Conservation (phyloP, 2,797 vertebrate species). For the Oreochromis grahami region DNA sequence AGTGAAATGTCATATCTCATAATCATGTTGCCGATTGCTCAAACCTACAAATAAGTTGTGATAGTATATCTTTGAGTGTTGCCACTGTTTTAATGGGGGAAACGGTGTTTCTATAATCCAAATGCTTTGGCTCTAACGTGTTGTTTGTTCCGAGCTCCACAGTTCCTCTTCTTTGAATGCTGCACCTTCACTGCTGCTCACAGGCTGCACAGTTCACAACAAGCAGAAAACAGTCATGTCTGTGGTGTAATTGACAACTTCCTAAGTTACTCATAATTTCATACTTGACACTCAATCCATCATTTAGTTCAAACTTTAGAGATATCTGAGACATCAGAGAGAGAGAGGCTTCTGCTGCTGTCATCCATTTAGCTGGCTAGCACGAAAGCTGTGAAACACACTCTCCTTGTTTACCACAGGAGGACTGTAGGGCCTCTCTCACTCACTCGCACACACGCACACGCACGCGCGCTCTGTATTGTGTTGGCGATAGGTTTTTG, state of each 20-base stretch:
- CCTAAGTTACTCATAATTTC: conserved; percentile 19
- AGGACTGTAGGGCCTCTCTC: conserved; percentile 3
- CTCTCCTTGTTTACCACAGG: conserved; percentile 25
- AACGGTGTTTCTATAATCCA: conserved; percentile 27
- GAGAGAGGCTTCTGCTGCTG: background rate
- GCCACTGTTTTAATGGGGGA: conserved; percentile 23
- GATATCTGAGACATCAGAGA: background rate
- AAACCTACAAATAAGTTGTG: conserved; percentile 20
- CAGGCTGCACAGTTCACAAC: background rate
- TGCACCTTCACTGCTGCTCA: background rate
- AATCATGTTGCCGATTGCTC: conserved; percentile 25
- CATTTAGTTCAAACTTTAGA: conserved; percentile 3
- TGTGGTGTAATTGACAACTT: conserved; percentile 4
- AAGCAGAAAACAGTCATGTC: background rate
- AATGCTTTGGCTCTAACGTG: conserved; percentile 3
- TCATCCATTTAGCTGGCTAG: background rate
- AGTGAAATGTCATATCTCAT: background rate
- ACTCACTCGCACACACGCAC: background rate
- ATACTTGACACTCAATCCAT: background rate
- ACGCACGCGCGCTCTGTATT: background rate
- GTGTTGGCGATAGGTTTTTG: conserved; percentile 15
- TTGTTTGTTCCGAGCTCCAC: background rate
- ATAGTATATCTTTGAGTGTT: conserved; percentile 18
- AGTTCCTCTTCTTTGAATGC: background rate
- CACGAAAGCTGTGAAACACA: conserved; percentile 29